Evolutionary conservation across 2,888 invertebrate genomes (phyloP), one percentile per base, ranked within the genome.

Genomic region (Gasteruption jaculator): DNA sequence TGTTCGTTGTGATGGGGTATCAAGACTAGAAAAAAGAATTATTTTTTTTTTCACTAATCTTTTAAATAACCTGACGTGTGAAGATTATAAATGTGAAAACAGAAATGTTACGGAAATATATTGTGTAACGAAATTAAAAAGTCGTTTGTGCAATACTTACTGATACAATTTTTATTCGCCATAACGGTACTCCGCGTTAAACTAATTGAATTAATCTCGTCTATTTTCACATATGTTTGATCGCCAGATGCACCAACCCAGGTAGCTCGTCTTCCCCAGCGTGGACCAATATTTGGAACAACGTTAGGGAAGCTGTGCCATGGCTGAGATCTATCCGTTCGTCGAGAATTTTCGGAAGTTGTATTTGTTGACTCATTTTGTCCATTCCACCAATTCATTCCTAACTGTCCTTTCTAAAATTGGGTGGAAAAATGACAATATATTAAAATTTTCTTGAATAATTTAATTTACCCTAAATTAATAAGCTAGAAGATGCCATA

Each of bases 221-320:
- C 92, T 38, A 94, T 61, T 45, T 83, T 90, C 34, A 95, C 78
- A 65, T 90, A 93, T 2, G 96, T 97, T 72, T 92, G 91, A 74
- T 97, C 96, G 0, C 92, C 94, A n/a, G 91, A 89, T 4, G 95
- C 94, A 1, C 90, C 87, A 11, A 96, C 81, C 92, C 93, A 94
- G 0, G 91, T 90, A 0, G 92, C 96, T 57, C 88, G 80, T 53
- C 91, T 82, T 0, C 93, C 89, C 73, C 85, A 83, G 42, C 85
- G 82, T 0, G 90, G 85, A 0, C 96, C 96, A 30, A 91, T 79
- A 36, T 86, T 83, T 0, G 87, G 83, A 20, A 94, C 83, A 2
- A 80, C 73, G 4, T 81, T 84, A 1, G 92, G 90, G 40, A 81
- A 79, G 18, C 86, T 78, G 63, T 82, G 79, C 83, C 86, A 84